Conservation (phyloP, 2,888 invertebrate genomes). For the Andrena praecox region DNA sequence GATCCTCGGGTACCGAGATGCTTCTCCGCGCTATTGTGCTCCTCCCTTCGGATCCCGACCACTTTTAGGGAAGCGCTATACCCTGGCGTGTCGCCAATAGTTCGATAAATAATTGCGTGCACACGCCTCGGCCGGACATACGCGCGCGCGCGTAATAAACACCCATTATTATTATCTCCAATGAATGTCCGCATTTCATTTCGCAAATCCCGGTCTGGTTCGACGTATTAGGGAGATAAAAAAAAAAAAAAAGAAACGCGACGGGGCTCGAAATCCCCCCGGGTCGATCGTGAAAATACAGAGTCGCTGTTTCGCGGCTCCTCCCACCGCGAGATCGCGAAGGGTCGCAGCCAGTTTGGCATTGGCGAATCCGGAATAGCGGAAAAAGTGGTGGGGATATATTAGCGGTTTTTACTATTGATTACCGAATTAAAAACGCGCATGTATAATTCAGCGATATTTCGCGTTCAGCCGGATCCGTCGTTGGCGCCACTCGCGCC, state of each 20-base stretch:
- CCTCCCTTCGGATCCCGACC: not conserved
- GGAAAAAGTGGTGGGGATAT: constrained; percentile 75
- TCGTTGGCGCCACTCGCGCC: constrained; percentile 44
- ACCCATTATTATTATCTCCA: not conserved
- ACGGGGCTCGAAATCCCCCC: constrained; percentile 35
- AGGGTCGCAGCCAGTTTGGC: constrained; percentile 72
- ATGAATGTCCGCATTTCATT: constrained; percentile 4
- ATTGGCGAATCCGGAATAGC: constrained; percentile 71
- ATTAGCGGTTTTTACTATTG: constrained; percentile 83
- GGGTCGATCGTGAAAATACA: constrained; percentile 55
- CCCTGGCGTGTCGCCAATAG: not conserved
- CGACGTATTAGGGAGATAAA: constrained; percentile 4
- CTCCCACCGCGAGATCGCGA: constrained; percentile 70
- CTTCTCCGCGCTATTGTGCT: not conserved
- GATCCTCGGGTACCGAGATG: no score
- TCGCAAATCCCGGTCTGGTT: constrained; percentile 12
- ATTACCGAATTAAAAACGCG: constrained; percentile 84
- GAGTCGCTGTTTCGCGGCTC: constrained; percentile 59
- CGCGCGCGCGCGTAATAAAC: no score
- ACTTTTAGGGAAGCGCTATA: not conserved
- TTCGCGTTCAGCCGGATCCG: constrained; percentile 43
- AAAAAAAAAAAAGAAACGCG: constrained; percentile 13
- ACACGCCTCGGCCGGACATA: not conserved
- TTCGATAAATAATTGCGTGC: constrained; percentile 2
- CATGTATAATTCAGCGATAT: constrained; percentile 82